Conservation (phyloP, 2,888 invertebrate genomes). For the Sinhomidia bicolor region DNA sequence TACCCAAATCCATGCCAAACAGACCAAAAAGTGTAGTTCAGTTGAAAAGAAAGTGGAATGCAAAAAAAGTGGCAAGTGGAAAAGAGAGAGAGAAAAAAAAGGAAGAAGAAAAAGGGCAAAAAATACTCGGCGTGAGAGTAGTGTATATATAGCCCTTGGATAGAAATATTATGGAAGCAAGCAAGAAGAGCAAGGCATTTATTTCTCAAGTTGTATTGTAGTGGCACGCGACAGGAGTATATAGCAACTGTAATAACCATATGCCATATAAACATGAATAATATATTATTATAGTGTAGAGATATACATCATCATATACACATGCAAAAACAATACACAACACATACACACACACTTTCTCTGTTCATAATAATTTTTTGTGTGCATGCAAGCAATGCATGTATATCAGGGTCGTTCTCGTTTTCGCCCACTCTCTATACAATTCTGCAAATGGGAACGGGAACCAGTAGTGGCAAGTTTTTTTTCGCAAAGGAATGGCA, state of each 20-base stretch:
- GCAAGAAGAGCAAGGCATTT: too few species aligned
- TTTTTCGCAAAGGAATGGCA: constrained; percentile 62
- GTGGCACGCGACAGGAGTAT: constrained; percentile 71
- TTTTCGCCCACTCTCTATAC: constrained; percentile 28
- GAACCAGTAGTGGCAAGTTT: constrained; percentile 31
- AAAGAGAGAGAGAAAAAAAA: constrained; percentile 25
- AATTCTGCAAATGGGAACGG: constrained; percentile 55
- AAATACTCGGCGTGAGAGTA: constrained; percentile 19
- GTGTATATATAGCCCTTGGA: constrained; percentile 29
- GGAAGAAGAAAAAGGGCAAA: constrained; percentile 3
- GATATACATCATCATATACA: not conserved
- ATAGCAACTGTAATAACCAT: constrained; percentile 57
- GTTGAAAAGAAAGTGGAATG: constrained; percentile 65
- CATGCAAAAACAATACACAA: constrained; percentile 13
- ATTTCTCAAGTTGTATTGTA: constrained; percentile 45
- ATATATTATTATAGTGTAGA: constrained; percentile 30
- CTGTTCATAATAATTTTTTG: too few species aligned
- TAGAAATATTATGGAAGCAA: constrained; percentile 19
- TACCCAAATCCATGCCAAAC: constrained; percentile 55
- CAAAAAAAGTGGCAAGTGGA: constrained; percentile 53
- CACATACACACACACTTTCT: not conserved
- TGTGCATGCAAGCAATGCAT: too few species aligned
- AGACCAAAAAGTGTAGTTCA: constrained; percentile 43
- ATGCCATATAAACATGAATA: constrained; percentile 53
- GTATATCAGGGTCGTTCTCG: constrained; percentile 46